Evolutionary conservation across 1,140 invertebrate genomes (phyloP).

Genomic region (Heliconius hermathena): DNA sequence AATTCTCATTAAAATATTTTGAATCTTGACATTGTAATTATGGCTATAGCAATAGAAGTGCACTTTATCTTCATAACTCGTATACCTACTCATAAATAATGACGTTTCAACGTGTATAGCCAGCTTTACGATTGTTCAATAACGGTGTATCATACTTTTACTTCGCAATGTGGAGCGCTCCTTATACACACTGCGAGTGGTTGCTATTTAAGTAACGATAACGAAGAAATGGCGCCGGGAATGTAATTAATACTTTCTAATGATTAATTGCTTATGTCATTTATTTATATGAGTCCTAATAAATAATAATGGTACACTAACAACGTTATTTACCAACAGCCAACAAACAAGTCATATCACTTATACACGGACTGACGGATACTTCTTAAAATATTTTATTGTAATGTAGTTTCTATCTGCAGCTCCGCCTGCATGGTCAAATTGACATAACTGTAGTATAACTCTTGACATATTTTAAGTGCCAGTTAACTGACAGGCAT

Average conservation of each 20-base stretch:
- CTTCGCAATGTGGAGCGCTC: constrained; percentile 19
- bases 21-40: too few relatives aligned
- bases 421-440: too few relatives aligned
- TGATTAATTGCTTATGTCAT: constrained; percentile 8
- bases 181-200: not conserved
- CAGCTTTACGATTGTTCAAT: constrained; percentile 6
- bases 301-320: not conserved
- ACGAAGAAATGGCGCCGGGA: constrained; percentile 6
- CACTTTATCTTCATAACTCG: not conserved
- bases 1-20: too few relatives aligned
- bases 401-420: too few relatives aligned
- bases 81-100: not conserved
- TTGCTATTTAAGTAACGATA: constrained; percentile 6
- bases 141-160: constrained; percentile 33
- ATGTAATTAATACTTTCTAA: not conserved
- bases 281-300: not conserved
- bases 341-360: too few relatives aligned
- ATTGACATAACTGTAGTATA: too few relatives aligned
- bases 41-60: too few relatives aligned
- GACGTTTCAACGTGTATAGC: not conserved
- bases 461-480: too few relatives aligned
- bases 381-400: too few relatives aligned
- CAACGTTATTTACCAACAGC: too few relatives aligned
- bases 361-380: too few relatives aligned
- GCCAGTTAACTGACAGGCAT: too few relatives aligned